These are phyloP conservation scores for Clytia hemisphaerica DNA, from an alignment of 30 jellyfish, hydroid and myxozoan species.

Conservation along the genomic window DNA sequence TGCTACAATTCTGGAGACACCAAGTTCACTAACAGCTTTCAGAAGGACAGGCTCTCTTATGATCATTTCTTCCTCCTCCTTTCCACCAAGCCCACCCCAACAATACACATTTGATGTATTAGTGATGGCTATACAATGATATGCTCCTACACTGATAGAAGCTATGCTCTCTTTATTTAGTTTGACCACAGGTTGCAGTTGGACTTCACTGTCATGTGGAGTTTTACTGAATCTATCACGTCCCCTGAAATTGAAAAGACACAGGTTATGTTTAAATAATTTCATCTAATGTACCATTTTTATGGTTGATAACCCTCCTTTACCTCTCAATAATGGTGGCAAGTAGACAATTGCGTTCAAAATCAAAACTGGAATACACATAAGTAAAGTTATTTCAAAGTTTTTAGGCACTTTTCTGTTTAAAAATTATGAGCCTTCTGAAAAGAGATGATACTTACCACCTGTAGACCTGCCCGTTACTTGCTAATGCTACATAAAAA, in stretches of 20 bases:
- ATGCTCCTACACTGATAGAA: constrained; percentile 34
- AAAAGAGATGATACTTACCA: constrained; percentile 43
- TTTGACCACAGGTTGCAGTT: constrained; percentile 26
- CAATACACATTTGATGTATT: constrained; percentile 26
- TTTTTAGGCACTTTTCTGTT: neutral
- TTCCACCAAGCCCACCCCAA: constrained; percentile 49
- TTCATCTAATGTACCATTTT: too few species aligned
- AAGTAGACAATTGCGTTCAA: too few species aligned
- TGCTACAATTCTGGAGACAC: constrained; percentile 36
- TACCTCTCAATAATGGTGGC: too few species aligned
- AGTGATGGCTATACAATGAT: constrained; percentile 32
- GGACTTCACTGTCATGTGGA: neutral
- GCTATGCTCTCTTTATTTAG: constrained; percentile 21
- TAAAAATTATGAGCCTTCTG: neutral
- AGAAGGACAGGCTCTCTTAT: constrained; percentile 33
- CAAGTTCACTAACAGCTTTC: constrained; percentile 21
- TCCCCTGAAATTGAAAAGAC: constrained; percentile 28
- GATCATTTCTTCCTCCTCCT: constrained; percentile 32
- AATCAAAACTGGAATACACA: too few species aligned
- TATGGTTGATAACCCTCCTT: too few species aligned
- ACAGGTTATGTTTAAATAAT: too few species aligned
- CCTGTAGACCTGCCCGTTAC: constrained; percentile 69
- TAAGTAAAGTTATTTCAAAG: too few species aligned
- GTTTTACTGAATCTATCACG: constrained; percentile 27
- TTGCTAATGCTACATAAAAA: constrained; percentile 62